phyloP scores from a whole-genome alignment of 2,888 invertebrate species.

The Nemoura dubitans region DNA sequence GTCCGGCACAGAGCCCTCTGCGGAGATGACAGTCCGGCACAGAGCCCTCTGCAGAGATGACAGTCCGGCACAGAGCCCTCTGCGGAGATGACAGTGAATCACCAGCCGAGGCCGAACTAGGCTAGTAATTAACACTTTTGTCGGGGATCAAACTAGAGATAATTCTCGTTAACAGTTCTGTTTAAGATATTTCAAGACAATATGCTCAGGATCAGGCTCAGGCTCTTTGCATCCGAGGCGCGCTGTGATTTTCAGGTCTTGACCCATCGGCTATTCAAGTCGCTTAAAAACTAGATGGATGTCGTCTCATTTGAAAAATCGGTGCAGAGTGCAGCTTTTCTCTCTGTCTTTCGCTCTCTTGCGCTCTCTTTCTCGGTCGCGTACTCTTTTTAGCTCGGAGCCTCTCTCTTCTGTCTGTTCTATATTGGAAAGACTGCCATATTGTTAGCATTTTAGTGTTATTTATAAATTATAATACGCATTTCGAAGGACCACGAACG shows the following conservation, averaged over 20 bases:
- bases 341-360: not conserved
- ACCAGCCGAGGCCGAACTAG: no score
- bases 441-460: slow-evolving; percentile 5
- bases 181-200: not conserved
- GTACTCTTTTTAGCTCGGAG: not conserved
- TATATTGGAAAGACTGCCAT: slow-evolving; percentile 12
- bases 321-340: not conserved
- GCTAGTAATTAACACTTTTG: not conserved
- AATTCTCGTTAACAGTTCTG: not conserved
- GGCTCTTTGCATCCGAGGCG: not conserved
- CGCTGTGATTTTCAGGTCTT: not conserved
- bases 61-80: no score
- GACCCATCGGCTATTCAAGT: not conserved
- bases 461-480: not conserved
- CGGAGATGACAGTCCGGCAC: no score
- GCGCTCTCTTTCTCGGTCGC: not conserved
- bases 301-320: not conserved
- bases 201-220: no score
- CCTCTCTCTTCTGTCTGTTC: slow-evolving; percentile 5
- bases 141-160: not conserved
- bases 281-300: not conserved
- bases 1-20: no score
- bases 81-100: no score
- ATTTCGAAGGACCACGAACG: not conserved
- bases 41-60: no score